Base-by-base conservation (phyloP, 2,888 invertebrate species). In the Callyntrura guangdongensis region DNA sequence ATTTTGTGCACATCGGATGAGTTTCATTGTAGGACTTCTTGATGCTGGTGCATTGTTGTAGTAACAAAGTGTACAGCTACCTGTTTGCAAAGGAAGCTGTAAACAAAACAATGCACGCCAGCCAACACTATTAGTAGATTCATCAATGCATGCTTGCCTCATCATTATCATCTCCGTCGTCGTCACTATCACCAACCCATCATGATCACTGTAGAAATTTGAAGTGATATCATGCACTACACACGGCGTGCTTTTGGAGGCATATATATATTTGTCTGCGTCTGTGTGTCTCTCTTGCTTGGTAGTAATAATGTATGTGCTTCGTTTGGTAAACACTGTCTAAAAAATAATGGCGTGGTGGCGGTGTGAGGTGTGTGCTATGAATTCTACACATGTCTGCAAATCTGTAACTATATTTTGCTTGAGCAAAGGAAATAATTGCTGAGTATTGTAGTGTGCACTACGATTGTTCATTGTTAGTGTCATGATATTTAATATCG, bases 41-140 rank as follows among this genome's bases (percentile, higher is more conserved):
- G 27, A 8, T 59, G n/a, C 17, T 59, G 72, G 20, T 47, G 72
- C 47, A 74, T 74, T 74, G 72, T 74, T 47, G 64, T 47, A 69
- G 8, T 12, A 8, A 47, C 11, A 25, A 9, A 27, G 53, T 64
- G 61, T 12, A 5, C 61, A 64, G 45, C 20, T 47, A 74, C 47
- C 36, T 45, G 47, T 9, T 74, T 47, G 45, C 69, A 69, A 45
- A 59, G 59, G 17, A 36, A 9, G 0, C 12, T 47, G 47, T 74
- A 77, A 53, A 77, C 77, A 77, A 77, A 77, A 77, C 82, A 59
- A 82, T 82, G 82, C 82, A 82, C 59, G 82, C 82, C 12, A 53
- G 77, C 77, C 11, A 22, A 69, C 17, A 6, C 17, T 69, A 45
- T 69, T 45, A 77, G 49, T 47, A 74, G 69, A 47, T 74, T 74